Conservation (phyloP, 1,140 invertebrate species). For the Pseudomyrmex concolor region DNA sequence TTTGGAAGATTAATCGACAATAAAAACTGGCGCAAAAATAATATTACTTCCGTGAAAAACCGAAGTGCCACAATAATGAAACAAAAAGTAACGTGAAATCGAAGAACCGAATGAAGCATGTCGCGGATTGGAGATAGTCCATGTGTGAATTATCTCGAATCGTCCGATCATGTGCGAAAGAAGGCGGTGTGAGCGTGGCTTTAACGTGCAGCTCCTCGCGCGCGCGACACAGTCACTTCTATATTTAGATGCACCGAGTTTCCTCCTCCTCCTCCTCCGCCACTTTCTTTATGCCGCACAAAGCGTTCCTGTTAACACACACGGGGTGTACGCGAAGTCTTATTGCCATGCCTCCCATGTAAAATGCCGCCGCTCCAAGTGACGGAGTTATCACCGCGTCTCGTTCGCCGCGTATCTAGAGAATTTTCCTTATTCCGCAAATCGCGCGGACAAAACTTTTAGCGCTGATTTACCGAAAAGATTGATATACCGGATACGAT, state of each 20-base stretch:
- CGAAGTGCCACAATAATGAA: no score
- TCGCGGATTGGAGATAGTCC: background rate
- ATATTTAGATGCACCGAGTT: constrained; percentile 84
- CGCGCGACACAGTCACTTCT: constrained; percentile 83
- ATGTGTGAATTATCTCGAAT: constrained; percentile 31
- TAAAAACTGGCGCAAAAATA: no score
- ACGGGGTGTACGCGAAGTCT: constrained; percentile 75
- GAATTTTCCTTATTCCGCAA: constrained; percentile 5
- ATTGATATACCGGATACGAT: no score
- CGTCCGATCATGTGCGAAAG: background rate
- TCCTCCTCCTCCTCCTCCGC: constrained; percentile 82
- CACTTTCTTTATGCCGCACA: constrained; percentile 82
- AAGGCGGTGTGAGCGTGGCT: constrained; percentile 71
- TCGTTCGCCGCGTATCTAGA: background rate
- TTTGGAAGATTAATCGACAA: no score
- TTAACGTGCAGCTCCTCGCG: constrained; percentile 76
- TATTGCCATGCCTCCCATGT: constrained; percentile 33
- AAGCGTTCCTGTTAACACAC: constrained; percentile 79
- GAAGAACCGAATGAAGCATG: background rate
- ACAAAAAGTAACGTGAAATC: background rate
- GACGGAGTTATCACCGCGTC: background rate
- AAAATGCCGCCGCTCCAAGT: background rate
- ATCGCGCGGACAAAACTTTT: background rate
- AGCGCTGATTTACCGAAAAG: no score
- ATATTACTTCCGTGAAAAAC: no score